phyloP scores from a whole-genome alignment of 2,797 vertebrate genomes.

The Coilia nasus region DNA sequence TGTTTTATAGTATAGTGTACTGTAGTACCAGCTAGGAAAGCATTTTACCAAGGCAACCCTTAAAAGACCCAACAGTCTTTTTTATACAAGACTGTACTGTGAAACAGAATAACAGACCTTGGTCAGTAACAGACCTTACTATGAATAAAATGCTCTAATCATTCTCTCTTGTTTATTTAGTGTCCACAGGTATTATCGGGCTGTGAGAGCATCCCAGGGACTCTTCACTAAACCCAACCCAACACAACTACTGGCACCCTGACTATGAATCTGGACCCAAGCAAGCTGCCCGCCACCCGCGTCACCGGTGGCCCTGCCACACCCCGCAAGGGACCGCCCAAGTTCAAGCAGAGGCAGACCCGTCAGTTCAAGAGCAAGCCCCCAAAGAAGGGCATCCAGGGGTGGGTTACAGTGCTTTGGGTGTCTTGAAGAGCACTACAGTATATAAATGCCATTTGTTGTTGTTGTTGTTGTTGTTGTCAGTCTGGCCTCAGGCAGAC shows the following conservation, averaged over 20 bases:
- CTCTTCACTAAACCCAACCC: neutral
- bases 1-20: too few relatives aligned
- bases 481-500: too few relatives aligned
- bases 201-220: constrained; percentile 21
- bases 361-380: constrained; percentile 98
- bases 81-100: too few relatives aligned
- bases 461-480: too few relatives aligned
- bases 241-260: constrained; percentile 5
- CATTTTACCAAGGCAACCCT: too few relatives aligned
- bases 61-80: too few relatives aligned
- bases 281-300: constrained; percentile 85
- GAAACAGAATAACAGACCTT: too few relatives aligned
- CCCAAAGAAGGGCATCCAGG: constrained; percentile 92
- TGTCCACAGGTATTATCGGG: constrained; percentile 27
- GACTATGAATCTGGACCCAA: constrained; percentile 86
- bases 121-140: neutral
- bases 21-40: too few relatives aligned
- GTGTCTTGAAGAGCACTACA: too few relatives aligned
- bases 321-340: constrained; percentile 91
- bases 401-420: constrained; percentile 71
- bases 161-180: neutral
- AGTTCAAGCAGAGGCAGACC: constrained; percentile 96
- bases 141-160: neutral
- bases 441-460: too few relatives aligned
- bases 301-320: constrained; percentile 89